Evolutionary conservation across 2,888 invertebrate species (phyloP).

Genomic region (Pammene fasciana): DNA sequence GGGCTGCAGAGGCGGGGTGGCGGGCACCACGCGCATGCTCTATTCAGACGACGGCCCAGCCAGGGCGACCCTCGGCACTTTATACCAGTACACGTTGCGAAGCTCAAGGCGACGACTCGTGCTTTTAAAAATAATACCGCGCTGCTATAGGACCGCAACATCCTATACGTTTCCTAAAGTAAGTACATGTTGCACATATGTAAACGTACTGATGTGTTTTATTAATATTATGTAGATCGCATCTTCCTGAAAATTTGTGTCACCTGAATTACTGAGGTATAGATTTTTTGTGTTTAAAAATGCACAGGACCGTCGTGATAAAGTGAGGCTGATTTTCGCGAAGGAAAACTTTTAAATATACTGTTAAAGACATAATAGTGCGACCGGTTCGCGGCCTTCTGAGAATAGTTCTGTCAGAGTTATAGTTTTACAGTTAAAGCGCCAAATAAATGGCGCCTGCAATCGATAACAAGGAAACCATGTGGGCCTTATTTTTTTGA

Average conservation of each 20-base stretch:
- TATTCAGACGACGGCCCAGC: constrained; percentile 61
- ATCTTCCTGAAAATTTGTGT: constrained; percentile 22
- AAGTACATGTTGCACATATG: constrained; percentile 54
- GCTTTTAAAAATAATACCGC: constrained; percentile 45
- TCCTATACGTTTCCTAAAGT: constrained; percentile 73
- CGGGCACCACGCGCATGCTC: constrained; percentile 74
- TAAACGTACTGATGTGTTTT: constrained; percentile 42
- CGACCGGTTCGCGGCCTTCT: background rate
- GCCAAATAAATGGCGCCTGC: constrained; percentile 59
- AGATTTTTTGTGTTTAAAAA: constrained; percentile 40
- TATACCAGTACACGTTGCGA: constrained; percentile 59
- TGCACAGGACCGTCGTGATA: constrained; percentile 34
- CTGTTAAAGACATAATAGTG: background rate
- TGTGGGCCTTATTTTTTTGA: constrained; percentile 50
- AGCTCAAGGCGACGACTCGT: constrained; percentile 56
- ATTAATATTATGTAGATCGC: constrained; percentile 46
- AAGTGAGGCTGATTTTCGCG: constrained; percentile 44
- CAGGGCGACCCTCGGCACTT: constrained; percentile 67
- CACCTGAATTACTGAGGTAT: constrained; percentile 34
- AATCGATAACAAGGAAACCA: constrained; percentile 66
- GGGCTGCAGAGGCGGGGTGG: constrained; percentile 64
- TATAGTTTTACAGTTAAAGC: constrained; percentile 55
- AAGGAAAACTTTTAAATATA: constrained; percentile 43
- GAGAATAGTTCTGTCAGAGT: background rate
- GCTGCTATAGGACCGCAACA: constrained; percentile 69